phyloP scores from a whole-genome alignment of 1,140 invertebrate species.

The Pteromalus puparum region DNA sequence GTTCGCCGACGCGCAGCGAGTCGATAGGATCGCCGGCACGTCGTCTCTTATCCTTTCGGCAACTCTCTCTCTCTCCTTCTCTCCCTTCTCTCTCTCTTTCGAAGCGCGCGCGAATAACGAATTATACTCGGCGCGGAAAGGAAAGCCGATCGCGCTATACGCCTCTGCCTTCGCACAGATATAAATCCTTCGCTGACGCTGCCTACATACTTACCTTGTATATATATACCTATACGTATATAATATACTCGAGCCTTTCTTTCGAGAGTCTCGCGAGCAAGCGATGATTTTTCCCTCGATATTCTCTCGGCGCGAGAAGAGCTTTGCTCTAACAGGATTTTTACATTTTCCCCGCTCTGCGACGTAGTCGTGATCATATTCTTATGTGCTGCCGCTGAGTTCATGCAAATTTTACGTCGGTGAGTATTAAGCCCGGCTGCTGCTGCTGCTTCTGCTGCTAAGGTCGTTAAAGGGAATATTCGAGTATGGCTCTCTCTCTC shows the following conservation, averaged over 20 bases:
- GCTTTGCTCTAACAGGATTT: slow-evolving; percentile 37
- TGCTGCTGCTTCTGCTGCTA: too few species aligned
- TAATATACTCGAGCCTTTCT: neutral
- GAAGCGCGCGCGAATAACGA: slow-evolving; percentile 40
- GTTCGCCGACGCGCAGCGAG: slow-evolving; percentile 50
- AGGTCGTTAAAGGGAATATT: slow-evolving; percentile 21
- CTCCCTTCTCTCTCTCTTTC: slow-evolving; percentile 3
- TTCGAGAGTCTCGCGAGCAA: neutral
- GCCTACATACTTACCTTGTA: neutral
- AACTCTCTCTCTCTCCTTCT: neutral
- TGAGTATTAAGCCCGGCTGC: neutral
- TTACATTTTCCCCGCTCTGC: slow-evolving; percentile 26
- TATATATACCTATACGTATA: too few species aligned
- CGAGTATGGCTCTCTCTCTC: too few species aligned
- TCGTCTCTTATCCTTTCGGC: slow-evolving; percentile 43
- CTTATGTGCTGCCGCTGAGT: neutral
- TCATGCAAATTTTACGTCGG: slow-evolving; percentile 31
- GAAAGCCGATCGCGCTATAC: slow-evolving; percentile 39
- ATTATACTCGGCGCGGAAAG: slow-evolving; percentile 27
- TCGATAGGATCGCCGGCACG: slow-evolving; percentile 53
- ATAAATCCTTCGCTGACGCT: slow-evolving; percentile 32
- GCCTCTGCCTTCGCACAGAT: neutral
- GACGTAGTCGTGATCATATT: neutral
- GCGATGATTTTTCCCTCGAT: slow-evolving; percentile 43
- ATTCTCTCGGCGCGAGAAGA: slow-evolving; percentile 1